A percentile compares a stretch with the other conserved stretches of the same genome.
phyloP scores from a whole-genome alignment of 1,140 invertebrate species.

The Cotesia vestalis region DNA sequence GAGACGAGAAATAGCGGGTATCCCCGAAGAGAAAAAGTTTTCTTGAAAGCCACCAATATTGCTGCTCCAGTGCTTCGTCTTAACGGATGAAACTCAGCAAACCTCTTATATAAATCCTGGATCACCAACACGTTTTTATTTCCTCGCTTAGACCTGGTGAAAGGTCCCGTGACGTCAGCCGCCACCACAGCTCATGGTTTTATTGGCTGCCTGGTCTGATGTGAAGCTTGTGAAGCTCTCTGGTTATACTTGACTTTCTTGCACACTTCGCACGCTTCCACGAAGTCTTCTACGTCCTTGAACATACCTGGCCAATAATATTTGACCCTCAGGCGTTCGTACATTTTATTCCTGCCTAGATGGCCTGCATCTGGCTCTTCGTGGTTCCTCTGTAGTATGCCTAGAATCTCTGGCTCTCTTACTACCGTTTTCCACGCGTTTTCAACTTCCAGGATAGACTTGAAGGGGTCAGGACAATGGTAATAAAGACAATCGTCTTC shows the following conservation, averaged over 20 bases:
- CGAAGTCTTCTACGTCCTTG: slow-evolving; percentile 27
- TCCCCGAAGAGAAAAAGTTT: slow-evolving; percentile 25
- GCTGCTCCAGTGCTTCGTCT: slow-evolving; percentile 13
- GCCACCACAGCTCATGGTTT: slow-evolving; percentile 22
- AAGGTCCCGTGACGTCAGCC: slow-evolving; percentile 26
- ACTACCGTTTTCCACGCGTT: slow-evolving; percentile 46
- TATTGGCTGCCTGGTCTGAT: slow-evolving; percentile 9
- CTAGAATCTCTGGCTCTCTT: not conserved
- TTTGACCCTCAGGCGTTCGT: slow-evolving; percentile 4
- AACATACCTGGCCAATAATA: slow-evolving; percentile 47
- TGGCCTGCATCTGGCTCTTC: slow-evolving; percentile 19
- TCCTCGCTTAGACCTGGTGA: slow-evolving; percentile 30
- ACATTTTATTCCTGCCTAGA: slow-evolving; percentile 41
- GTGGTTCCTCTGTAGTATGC: not conserved
- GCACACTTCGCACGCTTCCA: slow-evolving; percentile 28
- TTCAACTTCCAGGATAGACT: slow-evolving; percentile 5
- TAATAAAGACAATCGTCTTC: slow-evolving; percentile 26
- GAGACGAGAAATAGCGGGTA: slow-evolving; percentile 25
- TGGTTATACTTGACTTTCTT: slow-evolving; percentile 30
- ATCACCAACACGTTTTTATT: slow-evolving; percentile 31
- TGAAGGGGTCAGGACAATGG: slow-evolving; percentile 27
- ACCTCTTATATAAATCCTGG: slow-evolving; percentile 37
- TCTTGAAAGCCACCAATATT: slow-evolving; percentile 20
- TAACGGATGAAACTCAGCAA: slow-evolving; percentile 27
- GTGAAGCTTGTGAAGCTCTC: slow-evolving; percentile 3